phyloP scores from a whole-genome alignment of 2,888 invertebrate genomes.

The Tethea ocularis region DNA sequence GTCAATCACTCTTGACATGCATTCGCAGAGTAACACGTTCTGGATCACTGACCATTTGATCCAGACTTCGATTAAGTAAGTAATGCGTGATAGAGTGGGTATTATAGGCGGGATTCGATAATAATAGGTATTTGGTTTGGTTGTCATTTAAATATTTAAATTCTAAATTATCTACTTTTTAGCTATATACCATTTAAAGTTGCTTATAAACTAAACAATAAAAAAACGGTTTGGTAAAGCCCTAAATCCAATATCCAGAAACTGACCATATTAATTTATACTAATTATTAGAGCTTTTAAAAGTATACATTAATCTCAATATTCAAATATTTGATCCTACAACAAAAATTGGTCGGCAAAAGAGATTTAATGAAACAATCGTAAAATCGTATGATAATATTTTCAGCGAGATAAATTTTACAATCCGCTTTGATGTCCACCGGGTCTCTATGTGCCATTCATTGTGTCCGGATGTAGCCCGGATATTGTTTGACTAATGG shows the following conservation, averaged over 20 bases:
- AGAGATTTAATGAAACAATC: neutral
- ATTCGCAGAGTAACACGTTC: slow-evolving; percentile 59
- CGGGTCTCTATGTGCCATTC: slow-evolving; percentile 40
- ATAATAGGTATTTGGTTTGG: slow-evolving; percentile 13
- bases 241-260: no score
- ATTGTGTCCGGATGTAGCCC: slow-evolving; percentile 48
- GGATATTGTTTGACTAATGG: slow-evolving; percentile 70
- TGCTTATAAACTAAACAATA: no score
- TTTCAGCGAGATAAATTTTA: slow-evolving; percentile 31
- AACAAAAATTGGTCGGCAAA: neutral
- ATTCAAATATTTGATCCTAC: no score
- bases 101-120: no score
- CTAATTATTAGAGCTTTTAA: no score
- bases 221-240: no score
- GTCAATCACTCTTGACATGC: slow-evolving; percentile 67
- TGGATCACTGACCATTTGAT: slow-evolving; percentile 56
- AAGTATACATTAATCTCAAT: no score
- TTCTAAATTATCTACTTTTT: no score
- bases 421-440: slow-evolving; percentile 23
- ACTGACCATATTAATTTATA: no score
- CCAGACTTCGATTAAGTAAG: slow-evolving; percentile 44
- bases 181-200: no score
- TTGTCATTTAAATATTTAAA: neutral
- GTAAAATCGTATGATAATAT: slow-evolving; percentile 17
- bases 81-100: slow-evolving; percentile 13